Evolutionary conservation across 2,797 vertebrate species (phyloP).

Genomic region (Dendrocincla tyrannina): DNA sequence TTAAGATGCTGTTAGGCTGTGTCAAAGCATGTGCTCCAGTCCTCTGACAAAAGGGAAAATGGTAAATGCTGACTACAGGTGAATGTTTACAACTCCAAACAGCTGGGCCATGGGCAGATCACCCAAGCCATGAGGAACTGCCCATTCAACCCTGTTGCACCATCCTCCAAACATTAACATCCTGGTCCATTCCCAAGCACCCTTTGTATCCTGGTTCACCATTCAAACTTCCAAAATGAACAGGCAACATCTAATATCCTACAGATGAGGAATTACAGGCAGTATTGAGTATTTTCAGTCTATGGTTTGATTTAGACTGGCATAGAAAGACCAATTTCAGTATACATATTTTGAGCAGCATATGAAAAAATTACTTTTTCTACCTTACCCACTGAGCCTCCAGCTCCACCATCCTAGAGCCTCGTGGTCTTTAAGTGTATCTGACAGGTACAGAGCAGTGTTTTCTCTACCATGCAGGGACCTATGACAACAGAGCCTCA

Average conservation of each 20-base stretch:
- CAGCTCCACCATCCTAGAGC: background rate
- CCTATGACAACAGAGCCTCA: background rate
- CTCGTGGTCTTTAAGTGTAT: background rate
- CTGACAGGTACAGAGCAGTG: background rate
- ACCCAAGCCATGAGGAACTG: background rate
- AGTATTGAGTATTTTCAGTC: background rate
- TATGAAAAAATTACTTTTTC: background rate
- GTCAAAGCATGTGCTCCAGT: background rate
- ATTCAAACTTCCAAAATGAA: background rate
- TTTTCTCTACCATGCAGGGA: background rate
- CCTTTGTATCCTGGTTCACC: background rate
- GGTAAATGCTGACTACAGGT: background rate
- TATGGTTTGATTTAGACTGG: background rate
- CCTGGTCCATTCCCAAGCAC: background rate
- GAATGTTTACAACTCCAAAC: background rate
- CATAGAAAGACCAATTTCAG: background rate
- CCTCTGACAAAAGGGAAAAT: background rate
- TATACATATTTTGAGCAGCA: background rate
- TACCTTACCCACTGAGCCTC: background rate
- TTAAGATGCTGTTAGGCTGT: background rate
- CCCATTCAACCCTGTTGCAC: background rate
- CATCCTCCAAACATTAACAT: background rate
- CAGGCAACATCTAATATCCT: background rate
- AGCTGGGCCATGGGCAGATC: background rate
- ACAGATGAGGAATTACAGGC: background rate